phyloP scores from a whole-genome alignment of 2,797 vertebrate species.

The Rhabdophis nuchalis region DNA sequence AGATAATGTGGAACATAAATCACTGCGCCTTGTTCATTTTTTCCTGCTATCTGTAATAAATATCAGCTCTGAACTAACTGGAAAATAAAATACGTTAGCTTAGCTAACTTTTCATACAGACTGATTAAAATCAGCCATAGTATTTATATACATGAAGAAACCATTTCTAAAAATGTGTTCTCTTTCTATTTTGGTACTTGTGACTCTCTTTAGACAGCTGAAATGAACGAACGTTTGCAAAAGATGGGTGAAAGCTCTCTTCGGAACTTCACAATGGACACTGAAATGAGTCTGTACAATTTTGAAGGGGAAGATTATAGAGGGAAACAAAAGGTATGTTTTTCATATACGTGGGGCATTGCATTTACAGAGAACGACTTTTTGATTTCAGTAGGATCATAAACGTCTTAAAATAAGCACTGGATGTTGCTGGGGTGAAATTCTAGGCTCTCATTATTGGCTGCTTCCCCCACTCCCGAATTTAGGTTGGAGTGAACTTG shows the following conservation, averaged over 20 bases:
- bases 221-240: conserved; percentile 84
- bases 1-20: conserved; percentile 3
- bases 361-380: background rate
- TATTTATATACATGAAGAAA: background rate
- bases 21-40: background rate
- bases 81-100: background rate
- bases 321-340: conserved; percentile 84
- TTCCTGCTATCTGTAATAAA: background rate
- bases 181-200: background rate
- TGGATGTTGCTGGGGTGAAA: background rate
- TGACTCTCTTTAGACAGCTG: conserved; percentile 74
- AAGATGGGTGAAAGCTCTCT: conserved; percentile 84
- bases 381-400: background rate
- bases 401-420: background rate
- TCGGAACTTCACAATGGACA: conserved; percentile 83
- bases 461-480: too few species aligned
- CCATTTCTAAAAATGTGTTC: background rate
- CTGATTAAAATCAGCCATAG: background rate
- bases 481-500: background rate
- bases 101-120: background rate
- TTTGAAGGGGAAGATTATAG: conserved; percentile 89
- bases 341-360: background rate
- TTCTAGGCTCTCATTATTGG: background rate
- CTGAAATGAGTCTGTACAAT: conserved; percentile 85
- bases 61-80: background rate